phyloP scores from a whole-genome alignment of 2,797 vertebrate genomes.

The Phoxinus dragarum region DNA sequence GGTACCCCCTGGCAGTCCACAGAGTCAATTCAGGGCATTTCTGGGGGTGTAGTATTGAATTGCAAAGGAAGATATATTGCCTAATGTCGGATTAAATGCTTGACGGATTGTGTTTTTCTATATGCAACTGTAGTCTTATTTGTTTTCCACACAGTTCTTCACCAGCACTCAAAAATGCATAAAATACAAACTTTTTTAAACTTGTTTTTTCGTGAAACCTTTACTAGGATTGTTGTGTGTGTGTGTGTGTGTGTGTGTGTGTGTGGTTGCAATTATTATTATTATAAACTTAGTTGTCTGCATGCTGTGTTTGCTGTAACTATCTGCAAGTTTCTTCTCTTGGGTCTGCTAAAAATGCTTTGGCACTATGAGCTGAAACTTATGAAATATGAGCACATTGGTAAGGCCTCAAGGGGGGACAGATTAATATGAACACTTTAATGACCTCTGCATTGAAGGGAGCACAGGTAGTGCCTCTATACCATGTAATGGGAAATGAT shows the following conservation, averaged over 20 bases:
- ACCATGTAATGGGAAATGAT: constrained; percentile 59
- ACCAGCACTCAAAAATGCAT: background rate
- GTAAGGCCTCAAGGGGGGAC: constrained; percentile 54
- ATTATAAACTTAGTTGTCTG: background rate
- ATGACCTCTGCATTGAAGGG: constrained; percentile 65
- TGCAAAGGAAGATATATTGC: constrained; percentile 7
- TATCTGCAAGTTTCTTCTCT: constrained; percentile 34
- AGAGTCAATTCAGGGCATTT: constrained; percentile 34
- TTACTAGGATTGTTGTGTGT: too few relatives aligned
- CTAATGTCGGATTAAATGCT: constrained; percentile 8
- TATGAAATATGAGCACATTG: constrained; percentile 57
- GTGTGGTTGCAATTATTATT: background rate
- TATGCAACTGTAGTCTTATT: background rate
- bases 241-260: too few relatives aligned
- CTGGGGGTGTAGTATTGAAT: constrained; percentile 11
- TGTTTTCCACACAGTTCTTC: background rate
- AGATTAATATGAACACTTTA: constrained; percentile 66
- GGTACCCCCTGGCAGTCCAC: constrained; percentile 11
- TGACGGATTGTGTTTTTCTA: background rate
- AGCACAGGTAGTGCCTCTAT: constrained; percentile 61
- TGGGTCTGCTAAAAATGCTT: constrained; percentile 45
- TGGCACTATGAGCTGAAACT: constrained; percentile 54
- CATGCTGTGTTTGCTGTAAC: background rate
- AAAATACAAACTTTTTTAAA: too few relatives aligned
- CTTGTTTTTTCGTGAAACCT: too few relatives aligned